These are phyloP conservation scores for Cydia splendana DNA, from an alignment of 1,140 invertebrate species.

Conservation along the genomic window DNA sequence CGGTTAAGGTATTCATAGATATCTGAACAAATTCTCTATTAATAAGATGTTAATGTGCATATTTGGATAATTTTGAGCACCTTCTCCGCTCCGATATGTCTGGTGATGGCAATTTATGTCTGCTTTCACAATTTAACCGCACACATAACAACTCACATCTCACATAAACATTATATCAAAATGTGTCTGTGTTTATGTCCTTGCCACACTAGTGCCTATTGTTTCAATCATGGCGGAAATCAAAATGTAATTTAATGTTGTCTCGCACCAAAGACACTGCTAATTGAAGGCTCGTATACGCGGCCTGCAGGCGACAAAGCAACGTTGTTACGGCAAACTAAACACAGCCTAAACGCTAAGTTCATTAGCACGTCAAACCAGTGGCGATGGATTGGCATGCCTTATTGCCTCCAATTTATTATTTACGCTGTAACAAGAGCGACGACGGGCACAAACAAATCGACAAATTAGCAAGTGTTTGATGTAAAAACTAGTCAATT, in stretches of 20 bases:
- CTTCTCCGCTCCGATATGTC: too few relatives aligned
- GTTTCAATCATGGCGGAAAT: neutral
- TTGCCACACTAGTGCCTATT: neutral
- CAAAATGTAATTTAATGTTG: slow-evolving; percentile 18
- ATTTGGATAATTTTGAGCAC: too few relatives aligned
- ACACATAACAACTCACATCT: too few relatives aligned
- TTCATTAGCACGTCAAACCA: slow-evolving; percentile 31
- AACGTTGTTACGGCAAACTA: slow-evolving; percentile 23
- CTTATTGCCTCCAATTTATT: slow-evolving; percentile 23
- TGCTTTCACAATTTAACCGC: too few relatives aligned
- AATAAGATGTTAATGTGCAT: too few relatives aligned
- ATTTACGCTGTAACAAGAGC: slow-evolving; percentile 13
- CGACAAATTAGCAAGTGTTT: slow-evolving; percentile 15
- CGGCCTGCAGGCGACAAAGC: slow-evolving; percentile 23
- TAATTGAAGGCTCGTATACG: slow-evolving; percentile 28
- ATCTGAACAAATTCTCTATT: too few relatives aligned
- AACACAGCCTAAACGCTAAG: slow-evolving; percentile 19
- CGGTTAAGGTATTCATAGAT: too few relatives aligned
- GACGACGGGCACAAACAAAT: slow-evolving; percentile 1
- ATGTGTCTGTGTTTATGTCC: too few relatives aligned
- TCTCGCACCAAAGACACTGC: neutral
- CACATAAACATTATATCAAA: too few relatives aligned
- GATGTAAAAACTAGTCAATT: slow-evolving; percentile 28
- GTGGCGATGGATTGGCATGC: slow-evolving; percentile 19
- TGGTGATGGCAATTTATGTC: too few relatives aligned